Base-by-base conservation (phyloP, 2,797 vertebrate species). In the Oophaga sylvatica region DNA sequence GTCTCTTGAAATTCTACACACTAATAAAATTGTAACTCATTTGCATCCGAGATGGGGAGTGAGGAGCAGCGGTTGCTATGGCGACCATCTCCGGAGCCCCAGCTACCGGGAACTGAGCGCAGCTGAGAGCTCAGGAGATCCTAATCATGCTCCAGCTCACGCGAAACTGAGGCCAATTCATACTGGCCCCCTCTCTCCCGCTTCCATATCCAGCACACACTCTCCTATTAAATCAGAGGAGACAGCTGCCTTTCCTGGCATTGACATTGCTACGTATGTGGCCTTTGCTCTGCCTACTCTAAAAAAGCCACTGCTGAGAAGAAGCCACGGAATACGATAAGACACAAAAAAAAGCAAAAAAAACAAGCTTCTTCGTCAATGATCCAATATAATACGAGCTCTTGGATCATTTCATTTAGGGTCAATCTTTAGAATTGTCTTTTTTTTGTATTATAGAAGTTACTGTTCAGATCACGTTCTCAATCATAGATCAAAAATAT, bases 11-110 rank as follows among this genome's bases (percentile, higher is more conserved):
- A 95, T 95, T 94, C 94, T 91, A 92, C 93, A 93, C 94, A 93
- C 95, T 95, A 95, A 95, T 95, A 95, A 95, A 94, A 95, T 95
- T 93, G 92, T 85, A 91, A 93, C 93, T 95, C 91, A 95, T 95
- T 96, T 95, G 93, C 95, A 95, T 95, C 91, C 2, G 89, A 93
- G 94, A 94, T 94, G 93, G 93, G 93, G 93, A 93, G 91, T 94
- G 94, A 95, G 92, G 93, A 94, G 94, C 92, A 93, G 93, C 68
- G 68, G 95, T 95, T 95, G 94, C 92, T 92, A 95, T 95, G 94
- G 94, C 92, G 92, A 95, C 94, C 91, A 91, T 94, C 93, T 95
- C 94, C 90, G 0, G 91, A 94, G 94, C 91, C 92, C 91, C 53
- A 84, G 92, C 92, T 92, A 93, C 90, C 0, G 71, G 88, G 91